phyloP scores from a whole-genome alignment of 1,140 invertebrate species.

The Andrena cerasifolii region DNA sequence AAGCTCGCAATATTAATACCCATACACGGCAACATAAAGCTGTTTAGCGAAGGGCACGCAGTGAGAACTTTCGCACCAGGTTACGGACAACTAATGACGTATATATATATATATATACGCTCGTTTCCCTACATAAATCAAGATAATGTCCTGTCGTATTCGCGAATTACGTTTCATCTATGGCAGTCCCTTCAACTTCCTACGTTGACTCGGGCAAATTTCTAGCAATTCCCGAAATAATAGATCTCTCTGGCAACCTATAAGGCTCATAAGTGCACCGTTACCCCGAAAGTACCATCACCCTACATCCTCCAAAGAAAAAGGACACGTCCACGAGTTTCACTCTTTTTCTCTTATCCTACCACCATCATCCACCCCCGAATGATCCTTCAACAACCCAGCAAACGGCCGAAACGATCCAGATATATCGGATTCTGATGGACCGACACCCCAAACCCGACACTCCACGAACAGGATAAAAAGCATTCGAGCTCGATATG shows the following conservation, averaged over 20 bases:
- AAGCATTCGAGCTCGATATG: slow-evolving; percentile 43
- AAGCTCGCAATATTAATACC: slow-evolving; percentile 73
- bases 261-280: background rate
- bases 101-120: slow-evolving; percentile 25
- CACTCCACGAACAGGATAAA: background rate
- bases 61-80: slow-evolving; percentile 75
- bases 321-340: background rate
- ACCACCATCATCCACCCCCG: background rate
- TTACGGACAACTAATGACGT: slow-evolving; percentile 54
- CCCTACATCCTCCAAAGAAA: background rate
- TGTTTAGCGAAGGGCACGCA: slow-evolving; percentile 59
- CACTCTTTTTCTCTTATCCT: background rate
- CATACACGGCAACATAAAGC: slow-evolving; percentile 57
- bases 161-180: background rate
- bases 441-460: background rate
- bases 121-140: slow-evolving; percentile 70
- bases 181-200: too few species aligned
- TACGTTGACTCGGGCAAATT: too few species aligned
- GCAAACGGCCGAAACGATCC: background rate
- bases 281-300: background rate
- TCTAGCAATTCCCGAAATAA: background rate
- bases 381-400: background rate
- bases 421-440: background rate
- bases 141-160: slow-evolving; percentile 64
- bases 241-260: background rate